Evolutionary conservation across 1,140 invertebrate genomes (phyloP).

Genomic region (Conus betulinus): DNA sequence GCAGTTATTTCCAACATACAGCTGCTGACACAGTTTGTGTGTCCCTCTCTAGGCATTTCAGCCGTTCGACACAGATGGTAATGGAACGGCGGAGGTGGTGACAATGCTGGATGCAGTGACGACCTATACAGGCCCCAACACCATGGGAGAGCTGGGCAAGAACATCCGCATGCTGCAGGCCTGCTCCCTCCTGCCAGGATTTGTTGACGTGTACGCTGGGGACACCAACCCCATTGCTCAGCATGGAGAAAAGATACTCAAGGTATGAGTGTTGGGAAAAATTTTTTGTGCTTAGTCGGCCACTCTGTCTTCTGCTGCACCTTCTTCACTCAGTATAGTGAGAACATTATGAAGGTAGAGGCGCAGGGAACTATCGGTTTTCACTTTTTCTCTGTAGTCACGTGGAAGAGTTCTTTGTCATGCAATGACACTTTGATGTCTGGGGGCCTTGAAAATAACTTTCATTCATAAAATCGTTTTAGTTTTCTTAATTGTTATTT

Average conservation of each 20-base stretch:
- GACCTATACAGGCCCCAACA: constrained; percentile 58
- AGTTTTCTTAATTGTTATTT: too few species aligned
- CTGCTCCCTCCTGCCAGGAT: constrained; percentile 71
- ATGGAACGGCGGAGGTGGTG: constrained; percentile 70
- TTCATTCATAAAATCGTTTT: too few species aligned
- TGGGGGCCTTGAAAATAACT: too few species aligned
- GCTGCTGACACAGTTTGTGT: background rate
- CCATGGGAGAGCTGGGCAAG: constrained; percentile 70
- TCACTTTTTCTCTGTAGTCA: too few species aligned
- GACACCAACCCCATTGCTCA: constrained; percentile 66
- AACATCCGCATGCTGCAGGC: constrained; percentile 72
- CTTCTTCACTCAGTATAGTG: constrained; percentile 30
- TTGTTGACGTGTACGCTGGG: constrained; percentile 72
- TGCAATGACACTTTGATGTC: too few species aligned
- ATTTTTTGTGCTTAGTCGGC: too few species aligned
- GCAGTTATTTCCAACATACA: background rate
- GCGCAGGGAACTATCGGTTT: too few species aligned
- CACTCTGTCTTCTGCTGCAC: too few species aligned
- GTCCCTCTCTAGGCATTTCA: constrained; percentile 65
- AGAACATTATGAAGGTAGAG: too few species aligned
- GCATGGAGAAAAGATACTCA: constrained; percentile 70
- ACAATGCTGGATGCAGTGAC: constrained; percentile 66
- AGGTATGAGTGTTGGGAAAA: constrained; percentile 39
- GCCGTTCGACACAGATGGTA: constrained; percentile 74
- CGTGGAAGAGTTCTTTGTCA: too few species aligned